Evolutionary conservation across 1,140 invertebrate species (phyloP).

Genomic region (Zaprionus nigranus): DNA sequence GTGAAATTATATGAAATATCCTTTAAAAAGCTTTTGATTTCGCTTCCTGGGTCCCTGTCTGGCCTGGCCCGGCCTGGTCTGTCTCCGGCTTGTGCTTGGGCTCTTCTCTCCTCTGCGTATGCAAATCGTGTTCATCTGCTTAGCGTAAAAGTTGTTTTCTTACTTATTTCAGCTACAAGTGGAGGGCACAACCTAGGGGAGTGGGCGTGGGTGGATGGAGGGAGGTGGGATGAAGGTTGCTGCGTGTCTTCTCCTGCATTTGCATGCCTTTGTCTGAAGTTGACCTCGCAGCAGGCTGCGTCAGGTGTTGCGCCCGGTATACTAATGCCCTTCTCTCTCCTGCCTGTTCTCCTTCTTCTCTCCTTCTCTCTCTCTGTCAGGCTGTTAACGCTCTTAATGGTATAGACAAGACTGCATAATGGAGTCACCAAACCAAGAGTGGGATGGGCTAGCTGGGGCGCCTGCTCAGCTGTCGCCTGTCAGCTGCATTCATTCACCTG

Average conservation of each 20-base stretch:
- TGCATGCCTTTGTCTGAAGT: constrained; percentile 81
- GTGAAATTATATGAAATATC: constrained; percentile 78
- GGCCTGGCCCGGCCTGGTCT: too few relatives aligned
- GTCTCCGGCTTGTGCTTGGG: not conserved
- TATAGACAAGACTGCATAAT: constrained; percentile 77
- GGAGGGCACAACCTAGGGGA: constrained; percentile 3
- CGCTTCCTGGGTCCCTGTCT: constrained; percentile 27
- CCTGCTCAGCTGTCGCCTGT: constrained; percentile 55
- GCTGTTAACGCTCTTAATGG: constrained; percentile 76
- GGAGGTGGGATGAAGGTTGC: not conserved
- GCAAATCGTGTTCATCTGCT: constrained; percentile 80
- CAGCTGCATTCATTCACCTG: constrained; percentile 81
- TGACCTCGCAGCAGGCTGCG: constrained; percentile 65
- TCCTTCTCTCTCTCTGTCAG: too few relatives aligned
- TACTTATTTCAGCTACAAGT: constrained; percentile 57
- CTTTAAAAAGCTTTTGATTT: constrained; percentile 83
- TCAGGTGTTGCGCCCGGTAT: constrained; percentile 77
- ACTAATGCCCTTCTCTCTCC: constrained; percentile 56
- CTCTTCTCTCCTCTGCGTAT: constrained; percentile 47
- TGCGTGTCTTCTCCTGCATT: constrained; percentile 37
- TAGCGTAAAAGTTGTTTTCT: constrained; percentile 80
- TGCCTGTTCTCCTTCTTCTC: not conserved
- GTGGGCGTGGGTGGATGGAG: not conserved
- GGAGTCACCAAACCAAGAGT: constrained; percentile 47
- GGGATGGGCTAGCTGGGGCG: not conserved